Percentiles rank a stretch among this genome's conserved stretches.
phyloP scores from a whole-genome alignment of 2,797 vertebrate genomes.

The Peromyscus aztecus region DNA sequence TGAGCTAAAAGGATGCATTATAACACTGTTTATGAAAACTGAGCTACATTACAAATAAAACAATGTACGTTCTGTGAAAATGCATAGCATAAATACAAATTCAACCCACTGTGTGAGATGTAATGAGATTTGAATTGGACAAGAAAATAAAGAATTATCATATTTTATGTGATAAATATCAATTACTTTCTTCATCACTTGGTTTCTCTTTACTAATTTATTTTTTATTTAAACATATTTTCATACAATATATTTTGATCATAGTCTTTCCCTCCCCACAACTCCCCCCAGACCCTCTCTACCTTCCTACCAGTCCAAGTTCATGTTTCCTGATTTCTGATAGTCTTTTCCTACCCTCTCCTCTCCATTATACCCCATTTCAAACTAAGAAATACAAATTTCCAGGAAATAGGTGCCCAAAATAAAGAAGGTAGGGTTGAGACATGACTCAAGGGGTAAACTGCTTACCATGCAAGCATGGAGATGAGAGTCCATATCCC shows the following conservation, averaged over 20 bases:
- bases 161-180: not conserved
- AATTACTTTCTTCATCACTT: not conserved
- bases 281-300: not conserved
- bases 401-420: not conserved
- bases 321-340: not conserved
- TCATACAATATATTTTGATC: not conserved
- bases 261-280: no score
- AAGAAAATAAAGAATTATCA: not conserved
- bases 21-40: not conserved
- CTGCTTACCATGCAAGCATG: not conserved
- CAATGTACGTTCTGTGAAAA: not conserved
- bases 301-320: not conserved
- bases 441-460: not conserved
- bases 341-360: not conserved
- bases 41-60: not conserved
- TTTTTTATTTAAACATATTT: not conserved
- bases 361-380: not conserved
- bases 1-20: not conserved
- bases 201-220: not conserved
- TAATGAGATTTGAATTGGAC: not conserved
- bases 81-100: not conserved
- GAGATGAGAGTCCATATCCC: not conserved
- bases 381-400: constrained; percentile 28
- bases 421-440: not conserved
- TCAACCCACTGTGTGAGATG: not conserved